These are phyloP conservation scores for Chloebia gouldiae DNA, from an alignment of 2,113 vertebrate species.

Conservation along the genomic window DNA sequence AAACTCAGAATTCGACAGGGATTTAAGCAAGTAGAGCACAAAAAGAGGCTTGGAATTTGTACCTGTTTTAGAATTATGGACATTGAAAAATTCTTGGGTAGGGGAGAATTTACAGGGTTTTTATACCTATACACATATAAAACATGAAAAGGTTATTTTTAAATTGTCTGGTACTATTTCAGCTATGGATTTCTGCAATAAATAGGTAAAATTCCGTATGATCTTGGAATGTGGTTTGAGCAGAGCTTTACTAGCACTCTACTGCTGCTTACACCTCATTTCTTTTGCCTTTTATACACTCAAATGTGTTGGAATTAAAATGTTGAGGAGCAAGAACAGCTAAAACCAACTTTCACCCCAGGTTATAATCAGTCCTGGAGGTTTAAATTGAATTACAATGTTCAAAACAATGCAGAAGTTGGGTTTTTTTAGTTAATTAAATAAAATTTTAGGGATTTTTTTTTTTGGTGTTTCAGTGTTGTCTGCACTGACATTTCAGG, in stretches of 20 bases:
- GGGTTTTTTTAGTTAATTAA: neutral
- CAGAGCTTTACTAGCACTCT: neutral
- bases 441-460: neutral
- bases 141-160: neutral
- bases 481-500: neutral
- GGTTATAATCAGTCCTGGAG: fast-evolving
- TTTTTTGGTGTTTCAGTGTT: neutral
- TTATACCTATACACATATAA: too few species aligned
- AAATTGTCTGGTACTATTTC: neutral
- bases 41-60: neutral
- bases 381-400: too few species aligned
- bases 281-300: neutral
- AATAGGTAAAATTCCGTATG: neutral
- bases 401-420: neutral
- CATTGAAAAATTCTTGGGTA: neutral
- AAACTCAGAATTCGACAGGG: neutral
- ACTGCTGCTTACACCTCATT: fast-evolving
- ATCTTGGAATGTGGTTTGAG: neutral
- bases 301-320: neutral
- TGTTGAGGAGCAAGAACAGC: neutral
- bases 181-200: neutral
- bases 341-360: neutral
- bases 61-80: neutral
- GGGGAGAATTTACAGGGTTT: too few species aligned
- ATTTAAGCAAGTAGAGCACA: neutral